Evolutionary conservation across 2,888 invertebrate genomes (phyloP).

Genomic region (Synergus umbraculus): DNA sequence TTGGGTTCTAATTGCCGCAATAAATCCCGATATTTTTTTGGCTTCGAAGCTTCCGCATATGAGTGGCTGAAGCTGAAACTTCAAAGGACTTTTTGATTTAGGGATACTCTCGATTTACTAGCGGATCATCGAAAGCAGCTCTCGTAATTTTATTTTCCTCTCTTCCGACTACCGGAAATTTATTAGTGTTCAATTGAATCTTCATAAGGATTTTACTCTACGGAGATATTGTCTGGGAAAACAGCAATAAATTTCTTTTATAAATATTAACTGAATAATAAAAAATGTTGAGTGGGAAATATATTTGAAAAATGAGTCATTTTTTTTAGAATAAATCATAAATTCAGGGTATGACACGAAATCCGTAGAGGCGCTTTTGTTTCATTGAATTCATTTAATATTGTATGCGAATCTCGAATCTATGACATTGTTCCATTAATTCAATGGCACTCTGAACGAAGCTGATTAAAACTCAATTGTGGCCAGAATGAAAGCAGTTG

Average conservation of each 20-base stretch:
- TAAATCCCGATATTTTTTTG: constrained; percentile 52
- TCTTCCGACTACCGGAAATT: constrained; percentile 15
- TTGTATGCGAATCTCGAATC: constrained; percentile 1
- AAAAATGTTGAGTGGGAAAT: neutral
- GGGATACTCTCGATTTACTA: constrained; percentile 11
- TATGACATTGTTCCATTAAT: constrained; percentile 14
- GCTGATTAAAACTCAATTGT: constrained; percentile 36
- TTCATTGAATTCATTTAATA: neutral
- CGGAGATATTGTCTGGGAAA: neutral
- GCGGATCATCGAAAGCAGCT: neutral
- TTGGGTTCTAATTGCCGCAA: constrained; percentile 62
- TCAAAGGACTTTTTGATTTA: constrained; percentile 31
- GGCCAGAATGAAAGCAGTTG: constrained; percentile 22
- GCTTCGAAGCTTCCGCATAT: constrained; percentile 4
- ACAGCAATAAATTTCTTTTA: neutral
- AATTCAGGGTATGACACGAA: neutral
- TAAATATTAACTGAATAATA: neutral
- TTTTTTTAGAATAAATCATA: neutral
- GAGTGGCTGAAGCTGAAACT: constrained; percentile 17
- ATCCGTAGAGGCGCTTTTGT: constrained; percentile 2
- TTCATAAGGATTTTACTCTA: neutral
- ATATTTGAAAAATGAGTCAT: neutral
- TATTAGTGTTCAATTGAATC: constrained; percentile 14
- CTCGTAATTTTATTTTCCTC: neutral
- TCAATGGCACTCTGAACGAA: neutral